Percentiles rank a stretch among this genome's conserved stretches.
phyloP scores from a whole-genome alignment of 2,113 vertebrate species.

The Silurus glanis region DNA sequence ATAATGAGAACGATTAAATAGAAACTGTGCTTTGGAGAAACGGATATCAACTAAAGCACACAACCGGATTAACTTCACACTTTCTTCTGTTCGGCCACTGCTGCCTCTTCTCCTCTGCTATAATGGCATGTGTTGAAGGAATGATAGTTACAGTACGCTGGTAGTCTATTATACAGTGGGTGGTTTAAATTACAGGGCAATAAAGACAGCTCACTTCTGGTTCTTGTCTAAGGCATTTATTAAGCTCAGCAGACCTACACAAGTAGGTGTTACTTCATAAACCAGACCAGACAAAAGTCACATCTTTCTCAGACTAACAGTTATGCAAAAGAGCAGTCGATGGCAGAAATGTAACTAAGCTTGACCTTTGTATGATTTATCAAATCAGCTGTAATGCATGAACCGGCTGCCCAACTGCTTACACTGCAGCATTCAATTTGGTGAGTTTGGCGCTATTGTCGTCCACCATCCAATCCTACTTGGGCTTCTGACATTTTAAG shows the following conservation, averaged over 20 bases:
- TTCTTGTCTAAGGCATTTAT: constrained; percentile 52
- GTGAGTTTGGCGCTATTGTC: no score
- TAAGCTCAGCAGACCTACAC: constrained; percentile 46
- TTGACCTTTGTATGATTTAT: neutral
- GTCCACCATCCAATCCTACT: neutral
- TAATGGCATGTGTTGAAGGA: constrained; percentile 17
- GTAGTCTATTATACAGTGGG: constrained; percentile 1
- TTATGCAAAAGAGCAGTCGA: neutral
- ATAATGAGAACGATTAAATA: constrained; percentile 17
- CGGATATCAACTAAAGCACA: constrained; percentile 23
- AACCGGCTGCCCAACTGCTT: neutral
- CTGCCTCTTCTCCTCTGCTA: constrained; percentile 11
- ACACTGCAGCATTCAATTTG: no score
- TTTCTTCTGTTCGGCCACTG: neutral
- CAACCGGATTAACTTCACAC: neutral
- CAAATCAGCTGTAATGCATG: neutral
- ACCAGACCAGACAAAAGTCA: neutral
- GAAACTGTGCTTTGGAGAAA: constrained; percentile 17
- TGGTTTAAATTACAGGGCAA: constrained; percentile 43
- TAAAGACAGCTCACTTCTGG: constrained; percentile 35
- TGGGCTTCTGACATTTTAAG: neutral
- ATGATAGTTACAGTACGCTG: constrained; percentile 24
- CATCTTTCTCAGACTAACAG: neutral
- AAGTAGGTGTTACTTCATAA: constrained; percentile 26
- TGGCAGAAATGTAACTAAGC: neutral